Evolutionary conservation across 1,140 invertebrate species (phyloP), one percentile per base, ranked within the genome.

Genomic region (Scylla paramamosain): DNA sequence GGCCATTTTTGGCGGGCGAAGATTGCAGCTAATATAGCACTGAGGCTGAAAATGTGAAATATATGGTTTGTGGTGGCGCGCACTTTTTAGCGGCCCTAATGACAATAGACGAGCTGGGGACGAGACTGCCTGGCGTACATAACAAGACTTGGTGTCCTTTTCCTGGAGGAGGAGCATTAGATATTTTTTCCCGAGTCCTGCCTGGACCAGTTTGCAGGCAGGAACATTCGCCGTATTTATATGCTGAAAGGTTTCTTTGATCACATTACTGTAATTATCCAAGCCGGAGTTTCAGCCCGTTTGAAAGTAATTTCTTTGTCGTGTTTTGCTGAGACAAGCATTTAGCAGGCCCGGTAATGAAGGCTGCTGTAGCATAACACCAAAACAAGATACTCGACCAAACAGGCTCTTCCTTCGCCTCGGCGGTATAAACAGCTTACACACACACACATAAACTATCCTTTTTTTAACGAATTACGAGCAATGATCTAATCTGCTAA

Each of bases 1-100:
- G 82, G 77, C 84, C 32, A 93, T 95, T 95, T 95, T 95, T 95
- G 52, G 83, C 52, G 48, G 90, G 84, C 83, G 90, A 95, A 95
- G 94, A 95, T 95, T 95, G 94, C 91, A 92, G 94, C 94, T 95
- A 95, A 95, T 95, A 95, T 95, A 92, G 77, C 82, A 95, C 90
- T 92, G 94, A 95, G 77, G 77, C 94, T 91, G 94, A 95, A 95
- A 95, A 95, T 95, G 94, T 92, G 94, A 95, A 95, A 95, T 95
- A 95, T 95, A 95, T 95, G 94, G 94, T 95, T 95, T 95, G 94
- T 89, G 94, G 94, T 92, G 90, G 91, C 91, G 82, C 48, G 46
- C 16, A 92, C 52, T 95, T 95, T 95, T 95, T 95, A 20, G 90
- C 89, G 2, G 89, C 32, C 46, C 28, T 95, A 95, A 95, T 95